Percentiles rank a stretch among this genome's conserved stretches.
Evolutionary conservation across 2,888 invertebrate species (phyloP).

Genomic region (Calliopum simillimum): DNA sequence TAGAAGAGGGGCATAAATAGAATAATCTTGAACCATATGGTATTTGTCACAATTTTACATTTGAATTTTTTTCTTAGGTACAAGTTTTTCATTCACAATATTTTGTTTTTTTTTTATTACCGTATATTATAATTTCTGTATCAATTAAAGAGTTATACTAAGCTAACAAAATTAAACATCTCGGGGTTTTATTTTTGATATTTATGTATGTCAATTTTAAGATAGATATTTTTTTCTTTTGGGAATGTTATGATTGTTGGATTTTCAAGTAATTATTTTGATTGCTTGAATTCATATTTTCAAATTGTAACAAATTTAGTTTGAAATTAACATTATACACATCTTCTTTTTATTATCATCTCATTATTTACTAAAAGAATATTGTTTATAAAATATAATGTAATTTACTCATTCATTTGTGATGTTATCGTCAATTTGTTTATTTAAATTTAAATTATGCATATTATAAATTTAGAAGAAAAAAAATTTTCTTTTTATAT

Average conservation of each 20-base stretch:
- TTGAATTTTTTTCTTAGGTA: conserved; percentile 30
- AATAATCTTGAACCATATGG: conserved; percentile 12
- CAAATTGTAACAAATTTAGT: no score
- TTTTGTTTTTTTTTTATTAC: not conserved
- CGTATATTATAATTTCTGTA: no score
- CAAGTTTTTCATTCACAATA: conserved; percentile 13
- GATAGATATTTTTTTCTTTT: not conserved
- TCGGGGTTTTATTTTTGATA: no score
- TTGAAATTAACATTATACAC: no score
- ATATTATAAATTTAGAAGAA: conserved; percentile 25
- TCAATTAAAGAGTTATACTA: no score
- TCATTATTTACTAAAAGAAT: not conserved
- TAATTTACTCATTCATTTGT: not conserved
- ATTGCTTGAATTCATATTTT: no score
- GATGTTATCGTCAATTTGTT: no score
- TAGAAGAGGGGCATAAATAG: conserved; percentile 21
- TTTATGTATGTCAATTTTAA: no score
- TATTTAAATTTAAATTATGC: not conserved
- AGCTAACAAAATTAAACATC: no score
- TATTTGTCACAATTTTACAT: conserved; percentile 36
- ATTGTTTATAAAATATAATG: conserved; percentile 20
- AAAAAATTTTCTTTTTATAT: conserved; percentile 4
- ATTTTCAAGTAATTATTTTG: conserved; percentile 4
- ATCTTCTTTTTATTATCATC: not conserved
- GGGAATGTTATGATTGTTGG: conserved; percentile 21